Base-by-base conservation (phyloP, 1,140 invertebrate species). In the Drosophila navojoa region DNA sequence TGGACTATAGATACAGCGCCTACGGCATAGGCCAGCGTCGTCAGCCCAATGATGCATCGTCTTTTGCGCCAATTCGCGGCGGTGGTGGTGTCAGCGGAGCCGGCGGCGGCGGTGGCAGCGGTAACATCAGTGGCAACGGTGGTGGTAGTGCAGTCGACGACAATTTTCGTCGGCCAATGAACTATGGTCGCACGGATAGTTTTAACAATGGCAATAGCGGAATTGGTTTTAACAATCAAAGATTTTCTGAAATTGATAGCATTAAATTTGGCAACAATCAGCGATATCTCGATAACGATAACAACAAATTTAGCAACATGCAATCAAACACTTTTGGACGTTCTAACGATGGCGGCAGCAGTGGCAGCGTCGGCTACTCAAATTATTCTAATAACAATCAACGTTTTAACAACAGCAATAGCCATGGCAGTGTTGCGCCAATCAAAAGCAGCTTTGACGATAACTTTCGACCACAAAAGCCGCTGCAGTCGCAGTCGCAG, bases 1-100 rank as follows among this genome's bases (percentile, higher is more conserved):
- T 82, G 79, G 80, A 82, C 42, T 79, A 52, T 53, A 71, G 74
- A 27, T 79, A 64, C 45, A 77, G 60, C 50, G 79, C 80, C 57
- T 82, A 82, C 42, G 80, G 80, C 50, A 79, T 76, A 57, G 79
- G 80, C 32, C 79, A 82, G 42, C 80, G 79, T 29, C 78, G 77
- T 25, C 71, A 59, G 52, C 64, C 64, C 10, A 73, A 57, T 59
- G 60, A 64, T 64, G 60, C 67, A 53, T 25, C 53, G 58, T 63
- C 60, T 52, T 75, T 71, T 75, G 71, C 72, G 72, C 72, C 68
- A 75, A 71, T 59, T 64, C 60, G 57, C 3, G 44, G 63, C 13
- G n/a, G 47, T 11, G 27, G 44, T 10, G 35, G 22, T n/a, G 27
- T 58, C n/a, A 49, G 59, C 10, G 29, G 50, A 38, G 63, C 27